phyloP scores from a whole-genome alignment of 2,888 invertebrate genomes.

The Lamellibrachia columna region DNA sequence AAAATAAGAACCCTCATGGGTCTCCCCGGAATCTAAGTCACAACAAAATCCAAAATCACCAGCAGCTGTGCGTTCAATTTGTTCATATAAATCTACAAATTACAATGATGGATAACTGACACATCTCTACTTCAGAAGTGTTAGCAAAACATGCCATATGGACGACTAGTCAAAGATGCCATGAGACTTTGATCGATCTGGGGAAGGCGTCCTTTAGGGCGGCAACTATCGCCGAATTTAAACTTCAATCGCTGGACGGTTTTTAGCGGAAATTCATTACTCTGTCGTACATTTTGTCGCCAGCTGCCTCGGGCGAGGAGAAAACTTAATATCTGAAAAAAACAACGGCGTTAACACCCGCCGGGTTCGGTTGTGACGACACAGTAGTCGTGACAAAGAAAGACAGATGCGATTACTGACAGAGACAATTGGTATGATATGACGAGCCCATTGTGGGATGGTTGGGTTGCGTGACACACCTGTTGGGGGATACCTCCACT shows the following conservation, averaged over 20 bases:
- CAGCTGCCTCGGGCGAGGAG: not conserved
- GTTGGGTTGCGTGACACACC: not conserved
- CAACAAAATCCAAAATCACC: not conserved
- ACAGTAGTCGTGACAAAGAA: not conserved
- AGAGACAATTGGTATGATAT: not conserved
- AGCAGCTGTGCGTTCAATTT: not conserved
- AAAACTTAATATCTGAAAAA: not conserved
- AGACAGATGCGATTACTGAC: not conserved
- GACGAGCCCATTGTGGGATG: not conserved
- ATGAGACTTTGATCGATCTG: not conserved
- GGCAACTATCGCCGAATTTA: slow-evolving; percentile 8
- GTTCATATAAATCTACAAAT: not conserved
- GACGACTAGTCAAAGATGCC: not conserved
- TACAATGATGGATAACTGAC: not conserved
- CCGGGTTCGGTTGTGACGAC: not conserved
- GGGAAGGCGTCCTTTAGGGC: not conserved
- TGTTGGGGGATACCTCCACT: not conserved
- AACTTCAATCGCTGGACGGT: not conserved
- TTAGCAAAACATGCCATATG: not conserved
- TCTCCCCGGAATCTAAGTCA: not conserved
- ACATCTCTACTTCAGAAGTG: not conserved
- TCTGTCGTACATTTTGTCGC: not conserved
- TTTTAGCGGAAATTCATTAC: not conserved
- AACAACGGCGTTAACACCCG: not conserved
- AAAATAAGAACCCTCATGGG: not conserved